Evolutionary conservation across 2,888 invertebrate genomes (phyloP).

Genomic region (Hoplodrina blanda): DNA sequence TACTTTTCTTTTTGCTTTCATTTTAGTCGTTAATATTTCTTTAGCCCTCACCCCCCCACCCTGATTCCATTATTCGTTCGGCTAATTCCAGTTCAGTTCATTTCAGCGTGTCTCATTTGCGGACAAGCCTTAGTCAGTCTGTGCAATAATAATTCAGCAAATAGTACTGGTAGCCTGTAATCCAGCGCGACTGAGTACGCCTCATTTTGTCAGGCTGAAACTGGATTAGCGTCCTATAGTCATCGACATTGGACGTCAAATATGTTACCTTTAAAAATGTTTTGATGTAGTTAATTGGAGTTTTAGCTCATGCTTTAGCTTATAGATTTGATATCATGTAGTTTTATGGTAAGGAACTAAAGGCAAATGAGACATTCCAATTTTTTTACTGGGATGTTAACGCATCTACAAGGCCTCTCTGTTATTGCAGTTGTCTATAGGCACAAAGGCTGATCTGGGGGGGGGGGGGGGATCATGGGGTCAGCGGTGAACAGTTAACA

Average conservation of each 20-base stretch:
- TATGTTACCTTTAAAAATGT: not conserved
- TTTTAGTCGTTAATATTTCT: slow-evolving; percentile 18
- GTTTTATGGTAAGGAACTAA: no score
- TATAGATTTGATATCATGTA: not conserved
- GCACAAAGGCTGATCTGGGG: no score
- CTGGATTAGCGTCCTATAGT: slow-evolving; percentile 26
- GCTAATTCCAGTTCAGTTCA: slow-evolving; percentile 8
- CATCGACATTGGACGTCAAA: not conserved
- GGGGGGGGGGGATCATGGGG: no score
- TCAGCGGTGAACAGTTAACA: no score
- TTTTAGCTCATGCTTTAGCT: not conserved
- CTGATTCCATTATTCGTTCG: slow-evolving; percentile 22
- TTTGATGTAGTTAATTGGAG: not conserved
- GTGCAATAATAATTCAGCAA: slow-evolving; percentile 29
- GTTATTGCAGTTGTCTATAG: no score
- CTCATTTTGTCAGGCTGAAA: slow-evolving; percentile 50
- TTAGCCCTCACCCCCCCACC: not conserved
- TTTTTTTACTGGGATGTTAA: no score
- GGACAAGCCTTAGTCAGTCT: not conserved
- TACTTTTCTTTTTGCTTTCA: not conserved
- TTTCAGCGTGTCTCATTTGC: slow-evolving; percentile 26
- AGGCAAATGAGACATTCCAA: no score
- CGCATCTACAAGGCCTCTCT: no score
- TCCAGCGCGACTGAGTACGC: slow-evolving; percentile 28
- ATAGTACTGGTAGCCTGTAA: slow-evolving; percentile 32